Evolutionary conservation across 1,140 invertebrate species (phyloP).

Genomic region (Liolophura sinensis): DNA sequence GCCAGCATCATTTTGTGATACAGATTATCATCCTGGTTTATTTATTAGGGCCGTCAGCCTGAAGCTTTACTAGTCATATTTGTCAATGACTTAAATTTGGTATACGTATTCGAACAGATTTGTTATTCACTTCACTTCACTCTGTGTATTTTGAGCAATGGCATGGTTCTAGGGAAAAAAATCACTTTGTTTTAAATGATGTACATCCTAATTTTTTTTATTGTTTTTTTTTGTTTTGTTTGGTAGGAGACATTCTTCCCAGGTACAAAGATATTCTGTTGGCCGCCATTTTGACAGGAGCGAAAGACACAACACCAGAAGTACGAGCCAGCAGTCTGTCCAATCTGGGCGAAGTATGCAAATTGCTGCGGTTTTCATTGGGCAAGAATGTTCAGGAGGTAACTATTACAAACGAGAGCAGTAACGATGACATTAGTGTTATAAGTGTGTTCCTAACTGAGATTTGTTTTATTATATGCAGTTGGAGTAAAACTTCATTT

Average conservation of each 20-base stretch:
- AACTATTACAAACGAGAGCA: conserved; percentile 19
- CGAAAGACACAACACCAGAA: conserved; percentile 71
- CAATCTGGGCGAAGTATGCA: conserved; percentile 82
- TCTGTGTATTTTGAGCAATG: no score
- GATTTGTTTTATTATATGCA: neutral
- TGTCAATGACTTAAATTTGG: no score
- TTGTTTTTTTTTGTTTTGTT: conserved; percentile 18
- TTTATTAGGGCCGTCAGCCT: no score
- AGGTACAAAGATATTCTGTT: conserved; percentile 73
- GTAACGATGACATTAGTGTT: neutral
- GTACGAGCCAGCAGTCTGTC: conserved; percentile 81
- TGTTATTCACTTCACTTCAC: no score
- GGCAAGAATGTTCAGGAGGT: conserved; percentile 76
- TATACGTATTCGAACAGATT: no score
- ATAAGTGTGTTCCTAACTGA: neutral
- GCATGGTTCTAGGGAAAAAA: no score
- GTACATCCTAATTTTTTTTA: neutral
- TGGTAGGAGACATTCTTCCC: conserved; percentile 72
- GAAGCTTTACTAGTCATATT: no score
- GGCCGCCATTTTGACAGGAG: conserved; percentile 72
- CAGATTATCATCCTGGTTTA: no score
- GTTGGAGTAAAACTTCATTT: neutral
- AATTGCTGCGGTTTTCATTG: conserved; percentile 74
- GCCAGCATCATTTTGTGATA: no score
- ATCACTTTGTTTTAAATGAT: no score